Evolutionary conservation across 2,113 vertebrate species (phyloP).

Genomic region (Myotis yumanensis): DNA sequence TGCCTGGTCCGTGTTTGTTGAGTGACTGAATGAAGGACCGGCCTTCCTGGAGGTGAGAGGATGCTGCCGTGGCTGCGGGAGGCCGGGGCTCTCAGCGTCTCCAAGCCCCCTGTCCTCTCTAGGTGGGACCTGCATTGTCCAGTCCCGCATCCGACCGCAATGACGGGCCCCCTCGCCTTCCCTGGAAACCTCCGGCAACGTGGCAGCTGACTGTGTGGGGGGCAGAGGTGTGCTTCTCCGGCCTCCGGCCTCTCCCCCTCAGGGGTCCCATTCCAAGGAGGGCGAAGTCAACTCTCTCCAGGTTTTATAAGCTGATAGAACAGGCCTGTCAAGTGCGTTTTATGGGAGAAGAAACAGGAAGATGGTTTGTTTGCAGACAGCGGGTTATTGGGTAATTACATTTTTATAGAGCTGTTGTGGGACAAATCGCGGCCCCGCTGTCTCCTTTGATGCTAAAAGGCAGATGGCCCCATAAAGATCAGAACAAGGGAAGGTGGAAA

Average conservation of each 20-base stretch:
- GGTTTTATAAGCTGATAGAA: slow-evolving; percentile 86
- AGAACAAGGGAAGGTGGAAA: slow-evolving; percentile 85
- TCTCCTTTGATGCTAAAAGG: slow-evolving; percentile 86
- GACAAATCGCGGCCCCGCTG: slow-evolving; percentile 84
- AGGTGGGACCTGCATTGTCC: neutral
- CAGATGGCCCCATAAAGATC: slow-evolving; percentile 88
- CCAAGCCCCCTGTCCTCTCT: neutral
- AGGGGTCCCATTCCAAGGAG: slow-evolving; percentile 75
- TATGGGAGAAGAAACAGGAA: slow-evolving; percentile 88
- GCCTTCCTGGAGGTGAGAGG: neutral
- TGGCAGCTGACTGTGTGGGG: neutral
- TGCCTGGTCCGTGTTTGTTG: neutral
- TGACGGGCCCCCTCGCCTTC: neutral
- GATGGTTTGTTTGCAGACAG: slow-evolving; percentile 87
- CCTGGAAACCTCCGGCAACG: neutral
- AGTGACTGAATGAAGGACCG: neutral
- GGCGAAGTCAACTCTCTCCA: slow-evolving; percentile 71
- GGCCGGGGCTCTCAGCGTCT: neutral
- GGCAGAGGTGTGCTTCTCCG: neutral
- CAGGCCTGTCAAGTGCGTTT: slow-evolving; percentile 85
- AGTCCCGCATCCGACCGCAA: neutral
- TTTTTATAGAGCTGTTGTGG: slow-evolving; percentile 87
- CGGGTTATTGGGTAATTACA: slow-evolving; percentile 87
- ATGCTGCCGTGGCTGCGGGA: neutral
- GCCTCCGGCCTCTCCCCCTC: neutral